Evolutionary conservation across 2,888 invertebrate genomes (phyloP), one percentile per base, ranked within the genome.

Genomic region (Panzeria rudis): DNA sequence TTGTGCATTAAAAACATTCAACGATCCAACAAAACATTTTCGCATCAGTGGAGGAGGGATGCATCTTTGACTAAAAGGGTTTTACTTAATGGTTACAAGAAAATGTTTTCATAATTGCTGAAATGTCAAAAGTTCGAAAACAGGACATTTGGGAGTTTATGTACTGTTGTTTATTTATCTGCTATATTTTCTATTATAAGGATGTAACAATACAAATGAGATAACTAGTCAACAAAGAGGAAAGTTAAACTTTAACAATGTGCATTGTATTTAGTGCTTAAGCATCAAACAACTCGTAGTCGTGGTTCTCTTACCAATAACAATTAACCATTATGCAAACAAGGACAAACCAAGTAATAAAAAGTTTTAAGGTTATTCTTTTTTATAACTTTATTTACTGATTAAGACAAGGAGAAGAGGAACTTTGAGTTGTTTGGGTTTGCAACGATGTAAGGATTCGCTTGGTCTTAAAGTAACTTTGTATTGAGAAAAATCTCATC

Each of bases 301-400:
- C 11, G 9, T 78, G 17, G 35, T 38, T 5, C 29, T 62, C 38
- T 8, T 66, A 72, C 56, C 81, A 80, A 79, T 79, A 86, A 86
- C 87, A 88, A 84, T 86, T 86, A 88, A 82, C 86, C 85, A 84
- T 87, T 84, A 87, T 80, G 78, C 85, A 78, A 86, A 86, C 87
- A 87, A 73, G 73, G 84, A 84, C 84, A 86, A 73, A 81, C 47
- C 72, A 20, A 81, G 56, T 66, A 59, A 73, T 59, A 84, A 79
- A 84, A 81, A 84, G 47, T 66, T 81, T 68, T 80, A 20, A 15
- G 54, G 23, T 15, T 72, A 7, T 15, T 69, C 7, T 20, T 47
- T 56, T 62, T 54, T n/a, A 13, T 1, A 52, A 11, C 25, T 52
- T 69, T 44, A 50, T 41, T 50, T 50, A 38, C 35, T 47, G 7